These are phyloP conservation scores for Pycnomerus fuliginosus DNA, from an alignment of 2,888 invertebrate species.

Conservation along the genomic window DNA sequence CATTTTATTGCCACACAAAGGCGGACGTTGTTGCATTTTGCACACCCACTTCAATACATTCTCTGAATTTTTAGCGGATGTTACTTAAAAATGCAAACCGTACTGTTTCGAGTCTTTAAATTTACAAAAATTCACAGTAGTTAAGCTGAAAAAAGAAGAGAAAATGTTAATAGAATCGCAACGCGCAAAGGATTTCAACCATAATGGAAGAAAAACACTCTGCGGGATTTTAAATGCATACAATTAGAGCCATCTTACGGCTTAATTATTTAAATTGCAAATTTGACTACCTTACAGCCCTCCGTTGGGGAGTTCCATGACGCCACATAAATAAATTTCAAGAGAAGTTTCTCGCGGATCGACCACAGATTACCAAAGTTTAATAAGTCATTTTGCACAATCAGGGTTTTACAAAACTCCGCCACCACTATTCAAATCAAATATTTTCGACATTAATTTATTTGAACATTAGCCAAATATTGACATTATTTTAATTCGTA, in stretches of 20 bases:
- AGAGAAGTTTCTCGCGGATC: slow-evolving; percentile 15
- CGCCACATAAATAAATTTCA: slow-evolving; percentile 23
- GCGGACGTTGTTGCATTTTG: slow-evolving; percentile 7
- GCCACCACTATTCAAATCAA: too few species aligned
- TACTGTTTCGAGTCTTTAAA: slow-evolving; percentile 25
- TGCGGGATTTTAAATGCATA: slow-evolving; percentile 33
- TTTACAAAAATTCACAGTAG: slow-evolving; percentile 27
- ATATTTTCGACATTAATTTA: too few species aligned
- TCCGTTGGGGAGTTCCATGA: slow-evolving; percentile 17
- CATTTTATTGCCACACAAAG: slow-evolving; percentile 16
- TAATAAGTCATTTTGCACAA: slow-evolving; percentile 18
- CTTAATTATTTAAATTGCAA: slow-evolving; percentile 36
- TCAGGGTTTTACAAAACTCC: too few species aligned
- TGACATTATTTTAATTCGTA: too few species aligned
- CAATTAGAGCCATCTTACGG: slow-evolving; percentile 31
- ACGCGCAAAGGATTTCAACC: slow-evolving; percentile 24
- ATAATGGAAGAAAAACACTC: slow-evolving; percentile 34
- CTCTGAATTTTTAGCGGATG: too few species aligned
- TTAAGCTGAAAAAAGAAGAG: slow-evolving; percentile 19
- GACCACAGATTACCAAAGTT: slow-evolving; percentile 20
- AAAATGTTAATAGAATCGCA: slow-evolving; percentile 27
- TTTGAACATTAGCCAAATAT: too few species aligned
- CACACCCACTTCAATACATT: too few species aligned
- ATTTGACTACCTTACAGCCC: slow-evolving; percentile 31
- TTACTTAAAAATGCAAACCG: too few species aligned